These are phyloP conservation scores for Monoplex corrugatus DNA, from an alignment of 2,888 invertebrate species.

Conservation along the genomic window DNA sequence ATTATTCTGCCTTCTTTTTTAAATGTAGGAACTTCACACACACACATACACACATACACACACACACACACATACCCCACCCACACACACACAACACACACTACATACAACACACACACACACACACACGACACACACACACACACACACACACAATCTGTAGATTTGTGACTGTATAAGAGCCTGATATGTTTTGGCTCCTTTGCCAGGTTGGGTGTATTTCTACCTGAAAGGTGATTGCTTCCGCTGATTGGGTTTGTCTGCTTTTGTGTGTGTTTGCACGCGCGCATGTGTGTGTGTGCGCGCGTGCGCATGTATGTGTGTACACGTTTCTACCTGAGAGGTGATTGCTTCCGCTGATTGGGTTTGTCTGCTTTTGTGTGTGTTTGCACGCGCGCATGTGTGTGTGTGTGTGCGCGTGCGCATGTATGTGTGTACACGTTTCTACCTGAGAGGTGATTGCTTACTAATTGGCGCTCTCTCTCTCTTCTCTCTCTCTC, in stretches of 20 bases:
- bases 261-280: background rate
- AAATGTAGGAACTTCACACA: background rate
- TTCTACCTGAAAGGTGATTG: background rate
- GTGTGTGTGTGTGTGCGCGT: background rate
- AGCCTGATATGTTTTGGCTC: background rate
- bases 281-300: background rate
- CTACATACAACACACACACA: too few species aligned
- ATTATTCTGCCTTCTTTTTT: too few species aligned
- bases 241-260: background rate
- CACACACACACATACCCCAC: too few species aligned
- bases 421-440: background rate
- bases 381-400: too few species aligned
- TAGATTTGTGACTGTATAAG: background rate
- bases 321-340: background rate
- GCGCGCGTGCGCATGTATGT: background rate
- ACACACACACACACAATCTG: background rate
- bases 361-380: background rate
- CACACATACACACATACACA: too few species aligned
- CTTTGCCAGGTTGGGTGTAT: background rate
- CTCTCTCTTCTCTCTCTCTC: slow-evolving; percentile 3
- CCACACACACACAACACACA: background rate
- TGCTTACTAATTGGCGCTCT: background rate
- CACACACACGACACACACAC: too few species aligned
- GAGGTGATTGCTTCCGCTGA: too few species aligned
- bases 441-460: background rate